Conservation (phyloP, 2,888 invertebrate genomes). For the Yponomeuta plumbellus region DNA sequence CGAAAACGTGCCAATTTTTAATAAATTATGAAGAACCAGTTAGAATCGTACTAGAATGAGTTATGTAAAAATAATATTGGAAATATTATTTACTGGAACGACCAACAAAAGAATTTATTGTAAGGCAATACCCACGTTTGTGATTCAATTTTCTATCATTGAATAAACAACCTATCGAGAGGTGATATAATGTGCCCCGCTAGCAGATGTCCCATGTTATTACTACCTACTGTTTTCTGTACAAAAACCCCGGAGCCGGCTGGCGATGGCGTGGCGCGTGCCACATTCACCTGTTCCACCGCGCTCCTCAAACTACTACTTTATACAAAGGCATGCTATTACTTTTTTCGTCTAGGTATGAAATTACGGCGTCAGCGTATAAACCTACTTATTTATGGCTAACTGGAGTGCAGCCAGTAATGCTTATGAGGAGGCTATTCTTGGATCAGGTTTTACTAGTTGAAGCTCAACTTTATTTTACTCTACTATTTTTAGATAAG, state of each 20-base stretch:
- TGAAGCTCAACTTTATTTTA: neutral
- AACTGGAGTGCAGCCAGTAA: neutral
- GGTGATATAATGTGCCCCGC: neutral
- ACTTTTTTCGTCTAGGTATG: slow-evolving; percentile 21
- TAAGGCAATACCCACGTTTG: neutral
- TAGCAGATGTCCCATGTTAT: slow-evolving; percentile 1
- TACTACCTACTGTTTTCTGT: neutral
- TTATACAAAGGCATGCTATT: slow-evolving; percentile 20
- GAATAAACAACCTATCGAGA: neutral
- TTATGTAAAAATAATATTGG: no score
- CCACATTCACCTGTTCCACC: slow-evolving; percentile 55
- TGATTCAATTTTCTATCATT: neutral
- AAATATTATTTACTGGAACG: neutral
- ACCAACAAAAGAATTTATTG: neutral
- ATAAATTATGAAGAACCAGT: neutral
- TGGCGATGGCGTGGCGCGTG: slow-evolving; percentile 62
- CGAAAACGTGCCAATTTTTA: neutral
- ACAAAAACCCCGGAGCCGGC: slow-evolving; percentile 34
- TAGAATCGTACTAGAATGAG: no score
- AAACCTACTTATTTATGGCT: slow-evolving; percentile 14
- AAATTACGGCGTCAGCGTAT: slow-evolving; percentile 13
- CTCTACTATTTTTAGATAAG: neutral
- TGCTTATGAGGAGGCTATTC: neutral
- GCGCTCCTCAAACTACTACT: slow-evolving; percentile 17
- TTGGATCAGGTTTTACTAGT: neutral